Conservation (phyloP, 2,113 vertebrate species). For the Cottus gobio region DNA sequence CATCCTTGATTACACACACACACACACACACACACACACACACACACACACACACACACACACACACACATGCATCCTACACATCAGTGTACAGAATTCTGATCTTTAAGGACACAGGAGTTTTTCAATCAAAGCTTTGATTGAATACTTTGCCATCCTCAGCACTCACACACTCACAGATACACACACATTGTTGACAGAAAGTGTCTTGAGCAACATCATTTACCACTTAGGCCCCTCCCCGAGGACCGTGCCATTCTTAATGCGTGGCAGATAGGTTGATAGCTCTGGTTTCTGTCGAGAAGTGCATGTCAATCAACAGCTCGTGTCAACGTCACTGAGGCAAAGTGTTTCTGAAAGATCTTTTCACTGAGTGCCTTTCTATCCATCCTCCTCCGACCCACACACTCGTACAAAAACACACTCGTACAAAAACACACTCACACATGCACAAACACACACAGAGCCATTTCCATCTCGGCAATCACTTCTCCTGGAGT, state of each 20-base stretch:
- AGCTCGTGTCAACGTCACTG: constrained; percentile 84
- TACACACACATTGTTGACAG: constrained; percentile 77
- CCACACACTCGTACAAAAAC: constrained; percentile 55
- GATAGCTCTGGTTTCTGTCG: constrained; percentile 81
- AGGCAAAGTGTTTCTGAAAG: constrained; percentile 93
- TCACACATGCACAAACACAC: constrained; percentile 58
- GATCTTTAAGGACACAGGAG: constrained; percentile 73
- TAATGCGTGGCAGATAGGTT: constrained; percentile 78
- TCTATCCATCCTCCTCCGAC: constrained; percentile 69
- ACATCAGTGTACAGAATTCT: constrained; percentile 57
- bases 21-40: constrained; percentile 29
- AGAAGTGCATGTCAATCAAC: constrained; percentile 85
- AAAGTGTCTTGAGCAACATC: constrained; percentile 82
- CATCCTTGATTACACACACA: background rate
- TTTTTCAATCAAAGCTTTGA: constrained; percentile 80
- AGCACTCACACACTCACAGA: constrained; percentile 72
- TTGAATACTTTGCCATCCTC: constrained; percentile 81
- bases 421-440: constrained; percentile 45
- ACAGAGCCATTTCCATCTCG: constrained; percentile 77
- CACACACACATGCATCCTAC: constrained; percentile 10
- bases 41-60: background rate
- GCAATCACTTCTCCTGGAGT: constrained; percentile 84
- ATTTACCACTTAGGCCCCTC: constrained; percentile 85
- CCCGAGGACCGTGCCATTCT: constrained; percentile 75
- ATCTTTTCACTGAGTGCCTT: constrained; percentile 88